phyloP scores from a whole-genome alignment of 2,113 vertebrate genomes.

The Acrocephalus kingi region DNA sequence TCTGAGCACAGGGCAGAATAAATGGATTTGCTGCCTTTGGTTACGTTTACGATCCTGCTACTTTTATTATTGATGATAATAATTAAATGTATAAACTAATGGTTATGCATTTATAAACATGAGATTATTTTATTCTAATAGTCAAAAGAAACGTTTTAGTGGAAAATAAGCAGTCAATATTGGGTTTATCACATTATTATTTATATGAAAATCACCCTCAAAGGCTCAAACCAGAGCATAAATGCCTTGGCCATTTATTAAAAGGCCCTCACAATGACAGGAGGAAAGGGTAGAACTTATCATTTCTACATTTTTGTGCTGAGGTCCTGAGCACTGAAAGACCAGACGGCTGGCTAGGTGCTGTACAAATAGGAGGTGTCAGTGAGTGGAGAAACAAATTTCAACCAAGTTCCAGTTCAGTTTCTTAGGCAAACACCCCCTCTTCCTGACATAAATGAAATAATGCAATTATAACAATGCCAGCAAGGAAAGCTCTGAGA shows the following conservation, averaged over 20 bases:
- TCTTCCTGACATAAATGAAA: not conserved
- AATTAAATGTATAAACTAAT: not conserved
- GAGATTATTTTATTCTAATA: not conserved
- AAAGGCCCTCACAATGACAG: not conserved
- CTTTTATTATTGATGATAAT: not conserved
- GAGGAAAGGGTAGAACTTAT: not conserved
- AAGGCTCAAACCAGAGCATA: not conserved
- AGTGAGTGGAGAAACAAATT: not conserved
- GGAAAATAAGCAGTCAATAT: not conserved
- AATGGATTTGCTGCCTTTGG: not conserved
- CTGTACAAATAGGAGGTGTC: not conserved
- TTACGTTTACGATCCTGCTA: not conserved
- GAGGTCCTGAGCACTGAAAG: not conserved
- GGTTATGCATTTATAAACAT: not conserved
- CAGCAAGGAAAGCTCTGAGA: not conserved
- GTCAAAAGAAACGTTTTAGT: not conserved
- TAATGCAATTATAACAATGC: not conserved
- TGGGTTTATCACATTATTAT: not conserved
- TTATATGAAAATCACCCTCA: not conserved
- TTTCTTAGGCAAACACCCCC: not conserved
- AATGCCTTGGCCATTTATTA: not conserved
- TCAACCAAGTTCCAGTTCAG: not conserved
- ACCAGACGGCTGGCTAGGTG: fast-evolving
- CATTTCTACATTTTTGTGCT: not conserved
- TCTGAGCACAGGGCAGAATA: not conserved